phyloP scores from a whole-genome alignment of 2,888 invertebrate genomes.

The Agriopis marginaria region DNA sequence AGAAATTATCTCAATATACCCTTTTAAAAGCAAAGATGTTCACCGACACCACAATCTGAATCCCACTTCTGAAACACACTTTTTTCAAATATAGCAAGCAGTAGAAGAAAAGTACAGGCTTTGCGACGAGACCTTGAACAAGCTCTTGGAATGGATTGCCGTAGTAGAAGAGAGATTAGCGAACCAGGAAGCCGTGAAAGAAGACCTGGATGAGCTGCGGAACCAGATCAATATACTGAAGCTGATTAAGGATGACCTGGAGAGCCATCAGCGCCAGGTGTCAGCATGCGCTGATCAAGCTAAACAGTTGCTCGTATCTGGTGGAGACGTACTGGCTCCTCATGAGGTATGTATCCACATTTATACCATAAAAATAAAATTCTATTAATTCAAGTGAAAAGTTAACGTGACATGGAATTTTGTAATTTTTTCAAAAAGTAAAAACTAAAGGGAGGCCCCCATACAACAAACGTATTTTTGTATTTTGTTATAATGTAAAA shows the following conservation, averaged over 20 bases:
- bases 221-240: constrained; percentile 96
- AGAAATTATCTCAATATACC: constrained; percentile 4
- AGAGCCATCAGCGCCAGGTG: constrained; percentile 93
- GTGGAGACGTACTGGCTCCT: constrained; percentile 95
- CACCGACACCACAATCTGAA: constrained; percentile 3
- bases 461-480: no score
- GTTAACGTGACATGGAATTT: no score
- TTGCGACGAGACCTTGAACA: constrained; percentile 94
- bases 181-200: constrained; percentile 94
- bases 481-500: no score
- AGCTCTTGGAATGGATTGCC: constrained; percentile 94
- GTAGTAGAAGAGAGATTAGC: constrained; percentile 94
- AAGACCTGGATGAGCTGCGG: constrained; percentile 93
- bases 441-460: no score
- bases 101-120: constrained; percentile 97
- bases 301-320: constrained; percentile 95
- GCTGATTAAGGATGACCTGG: constrained; percentile 96
- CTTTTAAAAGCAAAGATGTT: constrained; percentile 22
- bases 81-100: constrained; percentile 91
- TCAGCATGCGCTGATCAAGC: constrained; percentile 95
- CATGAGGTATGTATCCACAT: constrained; percentile 87
- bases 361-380: no score
- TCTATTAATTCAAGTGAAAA: no score
- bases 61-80: constrained; percentile 34
- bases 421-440: no score